These are phyloP conservation scores for Pungitius pungitius DNA, from an alignment of 2,113 vertebrate genomes.

Conservation along the genomic window DNA sequence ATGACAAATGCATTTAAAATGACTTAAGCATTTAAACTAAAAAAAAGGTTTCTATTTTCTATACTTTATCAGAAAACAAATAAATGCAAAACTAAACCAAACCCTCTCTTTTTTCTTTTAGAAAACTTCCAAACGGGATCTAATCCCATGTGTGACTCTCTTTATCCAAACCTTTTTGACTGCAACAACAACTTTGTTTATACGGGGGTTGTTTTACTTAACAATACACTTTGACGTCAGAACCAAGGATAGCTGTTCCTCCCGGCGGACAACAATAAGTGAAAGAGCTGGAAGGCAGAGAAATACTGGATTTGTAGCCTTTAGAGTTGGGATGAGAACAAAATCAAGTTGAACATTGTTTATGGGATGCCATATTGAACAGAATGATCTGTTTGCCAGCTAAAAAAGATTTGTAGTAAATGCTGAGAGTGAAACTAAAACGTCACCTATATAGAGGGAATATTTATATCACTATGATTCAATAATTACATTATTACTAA, in stretches of 20 bases:
- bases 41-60: background rate
- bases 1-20: background rate
- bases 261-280: constrained; percentile 45
- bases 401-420: background rate
- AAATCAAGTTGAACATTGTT: constrained; percentile 3
- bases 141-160: constrained; percentile 39
- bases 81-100: background rate
- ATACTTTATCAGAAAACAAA: background rate
- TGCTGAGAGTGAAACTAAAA: background rate
- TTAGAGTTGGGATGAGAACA: background rate
- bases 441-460: background rate
- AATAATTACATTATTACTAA: background rate
- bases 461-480: background rate
- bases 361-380: constrained; percentile 8
- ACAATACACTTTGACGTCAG: constrained; percentile 76
- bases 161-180: constrained; percentile 58
- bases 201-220: constrained; percentile 76
- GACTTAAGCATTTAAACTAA: background rate
- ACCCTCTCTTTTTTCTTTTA: constrained; percentile 1
- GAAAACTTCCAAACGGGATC: constrained; percentile 26
- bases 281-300: constrained; percentile 54
- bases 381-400: background rate
- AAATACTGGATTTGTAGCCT: background rate
- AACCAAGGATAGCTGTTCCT: constrained; percentile 53
- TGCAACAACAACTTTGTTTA: constrained; percentile 75